A percentile compares a stretch with the other conserved stretches of the same genome.
These are phyloP conservation scores for Myopa testacea DNA, from an alignment of 2,888 invertebrate species.

Conservation along the genomic window DNA sequence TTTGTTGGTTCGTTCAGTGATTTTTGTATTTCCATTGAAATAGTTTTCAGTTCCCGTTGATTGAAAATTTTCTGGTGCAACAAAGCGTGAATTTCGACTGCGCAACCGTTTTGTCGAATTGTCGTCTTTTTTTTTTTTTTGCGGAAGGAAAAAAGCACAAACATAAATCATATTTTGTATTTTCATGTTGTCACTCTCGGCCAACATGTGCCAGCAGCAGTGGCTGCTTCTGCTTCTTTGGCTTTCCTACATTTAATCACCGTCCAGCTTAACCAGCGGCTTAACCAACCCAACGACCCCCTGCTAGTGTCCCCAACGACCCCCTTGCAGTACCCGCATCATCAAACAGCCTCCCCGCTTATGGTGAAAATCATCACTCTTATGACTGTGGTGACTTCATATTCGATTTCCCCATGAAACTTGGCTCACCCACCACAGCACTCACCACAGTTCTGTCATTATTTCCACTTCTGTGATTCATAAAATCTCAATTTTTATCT, in stretches of 20 bases:
- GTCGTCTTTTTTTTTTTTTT: background rate
- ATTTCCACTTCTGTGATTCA: conserved; percentile 43
- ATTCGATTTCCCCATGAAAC: too few species aligned
- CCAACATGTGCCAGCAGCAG: background rate
- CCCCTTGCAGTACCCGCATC: too few species aligned
- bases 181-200: conserved; percentile 2
- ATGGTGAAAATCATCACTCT: too few species aligned
- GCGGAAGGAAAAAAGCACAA: too few species aligned
- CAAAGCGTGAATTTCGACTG: background rate
- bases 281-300: background rate
- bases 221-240: background rate
- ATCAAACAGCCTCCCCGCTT: background rate
- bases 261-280: background rate
- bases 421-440: background rate
- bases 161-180: background rate
- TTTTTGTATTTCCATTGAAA: too few species aligned
- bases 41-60: background rate
- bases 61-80: background rate
- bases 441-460: conserved; percentile 12
- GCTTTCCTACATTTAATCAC: background rate
- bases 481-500: conserved; percentile 45
- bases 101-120: background rate
- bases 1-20: background rate
- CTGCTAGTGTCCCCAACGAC: background rate
- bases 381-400: too few species aligned